These are phyloP conservation scores for Dipus sagitta DNA, from an alignment of 2,797 vertebrate species.

Conservation along the genomic window DNA sequence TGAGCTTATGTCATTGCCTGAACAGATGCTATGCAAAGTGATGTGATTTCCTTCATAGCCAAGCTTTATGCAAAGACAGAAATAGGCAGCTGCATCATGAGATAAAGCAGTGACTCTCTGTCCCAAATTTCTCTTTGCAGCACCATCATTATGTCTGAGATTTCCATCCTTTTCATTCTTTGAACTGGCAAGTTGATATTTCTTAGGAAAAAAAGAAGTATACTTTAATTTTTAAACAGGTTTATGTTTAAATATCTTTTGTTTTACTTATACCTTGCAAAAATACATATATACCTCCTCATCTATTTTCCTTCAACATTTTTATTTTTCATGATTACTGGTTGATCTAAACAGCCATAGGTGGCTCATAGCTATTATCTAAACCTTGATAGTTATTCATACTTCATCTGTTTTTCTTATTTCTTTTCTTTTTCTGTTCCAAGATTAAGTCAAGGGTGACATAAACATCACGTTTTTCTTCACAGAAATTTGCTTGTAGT, in stretches of 20 bases:
- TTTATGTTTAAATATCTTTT: neutral
- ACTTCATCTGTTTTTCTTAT: neutral
- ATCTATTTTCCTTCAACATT: neutral
- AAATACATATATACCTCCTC: neutral
- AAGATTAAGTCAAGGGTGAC: neutral
- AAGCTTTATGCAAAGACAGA: slow-evolving; percentile 51
- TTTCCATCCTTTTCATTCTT: neutral
- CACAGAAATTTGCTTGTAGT: neutral
- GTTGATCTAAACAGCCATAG: neutral
- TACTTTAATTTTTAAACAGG: neutral
- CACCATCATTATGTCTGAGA: neutral
- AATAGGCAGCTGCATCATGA: neutral
- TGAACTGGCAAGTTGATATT: neutral
- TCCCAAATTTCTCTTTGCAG: neutral
- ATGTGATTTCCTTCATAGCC: neutral
- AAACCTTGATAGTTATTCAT: neutral
- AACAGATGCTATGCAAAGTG: slow-evolving; percentile 62
- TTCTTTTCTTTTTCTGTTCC: neutral
- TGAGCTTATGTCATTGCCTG: slow-evolving; percentile 4
- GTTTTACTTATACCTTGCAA: neutral
- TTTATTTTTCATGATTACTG: neutral
- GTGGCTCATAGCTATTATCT: neutral
- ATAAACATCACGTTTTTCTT: neutral
- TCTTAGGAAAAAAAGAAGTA: slow-evolving; percentile 11
- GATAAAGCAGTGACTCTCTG: too few relatives aligned